phyloP scores from a whole-genome alignment of 2,888 invertebrate genomes.

The Andrena praecox region DNA sequence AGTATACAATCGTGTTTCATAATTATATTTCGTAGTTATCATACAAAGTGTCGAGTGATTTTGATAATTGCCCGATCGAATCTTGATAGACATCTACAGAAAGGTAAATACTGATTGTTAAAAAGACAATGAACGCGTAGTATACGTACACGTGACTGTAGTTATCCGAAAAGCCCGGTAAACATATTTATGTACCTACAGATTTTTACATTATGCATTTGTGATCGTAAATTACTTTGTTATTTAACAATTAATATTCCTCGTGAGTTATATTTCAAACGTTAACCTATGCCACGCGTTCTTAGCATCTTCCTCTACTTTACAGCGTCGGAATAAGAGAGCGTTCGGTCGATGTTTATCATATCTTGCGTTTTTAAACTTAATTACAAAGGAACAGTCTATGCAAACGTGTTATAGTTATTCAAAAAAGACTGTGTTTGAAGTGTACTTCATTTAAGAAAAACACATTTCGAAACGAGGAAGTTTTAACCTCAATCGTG shows the following conservation, averaged over 20 bases:
- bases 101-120: conserved; percentile 33
- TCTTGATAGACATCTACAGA: not conserved
- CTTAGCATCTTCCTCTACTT: not conserved
- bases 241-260: not conserved
- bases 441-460: not conserved
- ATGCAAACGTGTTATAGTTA: not conserved
- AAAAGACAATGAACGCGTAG: not conserved
- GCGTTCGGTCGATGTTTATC: not conserved
- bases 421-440: not conserved
- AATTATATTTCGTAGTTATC: conserved; percentile 14
- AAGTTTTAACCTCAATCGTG: conserved; percentile 20
- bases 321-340: not conserved
- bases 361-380: not conserved
- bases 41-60: conserved; percentile 5
- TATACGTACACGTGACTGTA: conserved; percentile 6
- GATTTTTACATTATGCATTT: not conserved
- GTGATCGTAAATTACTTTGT: not conserved
- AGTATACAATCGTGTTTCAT: conserved; percentile 5
- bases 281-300: conserved; percentile 28
- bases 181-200: conserved; percentile 4
- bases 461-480: not conserved
- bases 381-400: not conserved
- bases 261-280: not conserved
- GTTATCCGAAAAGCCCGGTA: not conserved
- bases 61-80: not conserved